Evolutionary conservation across 2,113 vertebrate genomes (phyloP).

Genomic region (Sisor rabdophorus): DNA sequence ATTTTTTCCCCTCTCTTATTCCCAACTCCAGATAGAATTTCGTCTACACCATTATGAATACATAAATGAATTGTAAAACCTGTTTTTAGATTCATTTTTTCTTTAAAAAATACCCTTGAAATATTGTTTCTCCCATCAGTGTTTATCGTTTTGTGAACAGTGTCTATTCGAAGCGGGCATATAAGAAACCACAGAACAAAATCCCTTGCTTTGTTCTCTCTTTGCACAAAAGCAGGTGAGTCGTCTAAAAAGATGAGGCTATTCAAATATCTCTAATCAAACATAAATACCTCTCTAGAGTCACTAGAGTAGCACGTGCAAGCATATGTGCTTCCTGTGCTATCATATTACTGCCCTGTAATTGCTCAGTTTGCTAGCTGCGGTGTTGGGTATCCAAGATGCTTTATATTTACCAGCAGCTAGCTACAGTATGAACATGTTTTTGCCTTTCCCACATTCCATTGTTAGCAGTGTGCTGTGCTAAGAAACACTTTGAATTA

Average conservation of each 20-base stretch:
- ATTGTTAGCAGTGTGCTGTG: neutral
- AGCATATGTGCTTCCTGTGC: neutral
- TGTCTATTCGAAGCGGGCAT: neutral
- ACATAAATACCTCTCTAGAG: slow-evolving; percentile 7
- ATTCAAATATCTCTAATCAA: slow-evolving; percentile 14
- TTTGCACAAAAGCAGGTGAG: neutral
- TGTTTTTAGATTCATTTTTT: neutral
- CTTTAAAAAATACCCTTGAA: neutral
- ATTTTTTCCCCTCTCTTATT: neutral
- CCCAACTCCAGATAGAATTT: neutral
- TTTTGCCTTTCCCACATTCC: neutral
- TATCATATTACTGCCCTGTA: neutral
- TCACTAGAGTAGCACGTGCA: neutral
- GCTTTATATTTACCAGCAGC: neutral
- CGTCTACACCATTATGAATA: neutral
- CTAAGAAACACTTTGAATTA: neutral
- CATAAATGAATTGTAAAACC: neutral
- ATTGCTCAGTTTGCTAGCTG: neutral
- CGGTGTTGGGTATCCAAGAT: neutral
- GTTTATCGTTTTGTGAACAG: neutral
- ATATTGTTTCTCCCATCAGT: slow-evolving; percentile 4
- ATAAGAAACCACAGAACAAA: neutral
- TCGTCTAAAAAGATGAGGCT: neutral
- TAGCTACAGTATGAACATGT: neutral
- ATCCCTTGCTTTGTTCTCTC: slow-evolving; percentile 5